These are phyloP conservation scores for Rousettus madagascariensis DNA, from an alignment of 2,797 vertebrate genomes.

Conservation along the genomic window DNA sequence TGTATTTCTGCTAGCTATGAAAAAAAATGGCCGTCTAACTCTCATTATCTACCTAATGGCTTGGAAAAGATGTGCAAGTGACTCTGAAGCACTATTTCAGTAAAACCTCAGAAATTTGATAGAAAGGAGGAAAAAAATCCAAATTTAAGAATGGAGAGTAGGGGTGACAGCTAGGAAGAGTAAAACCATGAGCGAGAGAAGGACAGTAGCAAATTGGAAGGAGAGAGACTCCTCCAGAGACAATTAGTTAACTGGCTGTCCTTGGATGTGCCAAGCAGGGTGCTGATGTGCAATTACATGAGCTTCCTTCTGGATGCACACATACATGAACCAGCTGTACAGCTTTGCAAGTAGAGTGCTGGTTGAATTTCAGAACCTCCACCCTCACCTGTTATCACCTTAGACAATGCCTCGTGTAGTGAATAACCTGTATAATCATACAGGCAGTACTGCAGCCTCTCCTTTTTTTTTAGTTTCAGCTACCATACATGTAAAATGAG, in stretches of 20 bases:
- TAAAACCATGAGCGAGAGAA: not conserved
- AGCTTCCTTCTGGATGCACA: accelerated
- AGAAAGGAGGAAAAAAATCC: accelerated
- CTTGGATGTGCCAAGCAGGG: not conserved
- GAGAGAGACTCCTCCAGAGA: not conserved
- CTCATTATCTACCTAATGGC: not conserved
- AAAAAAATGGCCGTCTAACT: not conserved
- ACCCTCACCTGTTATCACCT: not conserved
- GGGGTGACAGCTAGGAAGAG: not conserved
- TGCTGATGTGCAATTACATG: accelerated
- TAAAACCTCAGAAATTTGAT: not conserved
- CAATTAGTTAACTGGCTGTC: no score
- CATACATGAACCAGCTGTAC: not conserved
- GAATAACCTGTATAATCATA: not conserved
- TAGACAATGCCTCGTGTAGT: not conserved
- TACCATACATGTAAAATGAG: not conserved
- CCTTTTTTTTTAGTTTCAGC: not conserved
- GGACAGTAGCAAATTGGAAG: not conserved
- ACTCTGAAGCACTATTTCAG: not conserved
- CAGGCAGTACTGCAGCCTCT: not conserved
- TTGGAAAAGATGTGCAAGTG: not conserved
- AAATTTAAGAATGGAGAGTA: not conserved
- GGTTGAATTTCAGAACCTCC: not conserved
- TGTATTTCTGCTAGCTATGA: not conserved
- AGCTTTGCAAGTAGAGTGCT: not conserved